Evolutionary conservation across 2,797 vertebrate species (phyloP), one percentile per base, ranked within the genome.

Genomic region (Psittacula derbiana): DNA sequence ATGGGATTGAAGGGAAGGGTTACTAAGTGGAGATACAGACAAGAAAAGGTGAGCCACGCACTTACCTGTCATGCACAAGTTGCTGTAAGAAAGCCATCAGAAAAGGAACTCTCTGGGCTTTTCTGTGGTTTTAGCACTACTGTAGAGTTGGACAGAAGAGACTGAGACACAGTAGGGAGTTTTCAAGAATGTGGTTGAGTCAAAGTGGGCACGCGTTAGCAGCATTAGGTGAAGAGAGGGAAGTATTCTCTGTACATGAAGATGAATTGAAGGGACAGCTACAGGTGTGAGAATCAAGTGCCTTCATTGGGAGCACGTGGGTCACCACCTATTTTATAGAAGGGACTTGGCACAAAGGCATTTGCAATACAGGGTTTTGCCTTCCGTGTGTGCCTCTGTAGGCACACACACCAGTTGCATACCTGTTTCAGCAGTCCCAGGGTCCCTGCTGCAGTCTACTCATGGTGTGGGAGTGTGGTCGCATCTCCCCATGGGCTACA

Each of bases 291-390:
- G 52, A 31, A 23, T 36, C 8, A 49, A 27, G 52, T 7, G 3
- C 15, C n/a, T 16, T 8, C 23, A 2, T 3, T 16, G 20, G 24
- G 15, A 30, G 8, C 1, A 7, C 1, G 23, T 1, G 2, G 13
- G 23, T 43, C 69, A n/a, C 28, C 24, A 8, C 49, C 33, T 16
- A 3, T 21, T 38, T 6, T 47, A 12, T 5, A 27, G 49, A 36
- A 38, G 21, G 75, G 36, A 21, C 25, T n/a, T 6, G 36, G 36
- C 4, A 10, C n/a, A 20, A 41, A 41, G 13, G 33, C 55, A 20
- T 49, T 36, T 41, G 3, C 25, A 12, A 43, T 43, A 6, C 12
- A 5, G 28, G 17, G 27, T 13, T 65, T 31, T 24, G 10, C 27
- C 27, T 18, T 27, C 6, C 5, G 1, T 23, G 17, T 19, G 12